Evolutionary conservation across 2,797 vertebrate genomes (phyloP).

Genomic region (Pangasius krempfi): DNA sequence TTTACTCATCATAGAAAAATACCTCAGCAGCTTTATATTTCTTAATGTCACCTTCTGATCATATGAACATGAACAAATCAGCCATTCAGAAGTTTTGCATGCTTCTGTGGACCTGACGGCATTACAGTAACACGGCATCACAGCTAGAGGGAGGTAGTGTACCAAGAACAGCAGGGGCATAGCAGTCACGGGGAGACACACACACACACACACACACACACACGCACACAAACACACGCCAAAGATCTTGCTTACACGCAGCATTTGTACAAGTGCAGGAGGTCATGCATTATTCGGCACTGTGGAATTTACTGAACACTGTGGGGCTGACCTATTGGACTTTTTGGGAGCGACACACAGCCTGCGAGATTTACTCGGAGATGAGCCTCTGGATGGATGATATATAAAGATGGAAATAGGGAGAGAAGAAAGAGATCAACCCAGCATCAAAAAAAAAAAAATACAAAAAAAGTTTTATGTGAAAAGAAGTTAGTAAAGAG

Average conservation of each 20-base stretch:
- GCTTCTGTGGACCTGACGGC: slow-evolving; percentile 23
- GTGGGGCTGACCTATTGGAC: slow-evolving; percentile 82
- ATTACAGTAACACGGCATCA: slow-evolving; percentile 21
- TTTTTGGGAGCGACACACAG: slow-evolving; percentile 85
- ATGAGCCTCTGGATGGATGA: slow-evolving; percentile 74
- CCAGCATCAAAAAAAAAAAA: neutral
- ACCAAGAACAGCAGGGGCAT: neutral
- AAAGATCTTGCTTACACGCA: neutral
- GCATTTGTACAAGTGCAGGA: slow-evolving; percentile 1
- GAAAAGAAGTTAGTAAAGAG: neutral
- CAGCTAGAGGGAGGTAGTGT: slow-evolving; percentile 51
- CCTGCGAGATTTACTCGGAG: slow-evolving; percentile 81
- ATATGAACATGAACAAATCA: slow-evolving; percentile 47
- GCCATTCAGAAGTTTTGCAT: slow-evolving; percentile 43
- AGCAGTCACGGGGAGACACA: neutral
- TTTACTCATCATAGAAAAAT: slow-evolving; percentile 26
- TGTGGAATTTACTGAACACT: slow-evolving; percentile 10
- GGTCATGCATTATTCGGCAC: slow-evolving; percentile 8
- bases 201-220: slow-evolving; percentile 15
- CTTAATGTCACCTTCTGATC: slow-evolving; percentile 31
- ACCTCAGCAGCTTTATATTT: slow-evolving; percentile 23
- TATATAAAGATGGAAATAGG: slow-evolving; percentile 11
- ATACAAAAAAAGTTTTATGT: neutral
- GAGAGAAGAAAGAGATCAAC: neutral
- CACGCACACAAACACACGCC: slow-evolving; percentile 14